Percentiles rank a stretch among this genome's conserved stretches.
Evolutionary conservation across 53 echinoderm and acorn worm genomes (phyloP).

Genomic region (Echinometra lucunter): DNA sequence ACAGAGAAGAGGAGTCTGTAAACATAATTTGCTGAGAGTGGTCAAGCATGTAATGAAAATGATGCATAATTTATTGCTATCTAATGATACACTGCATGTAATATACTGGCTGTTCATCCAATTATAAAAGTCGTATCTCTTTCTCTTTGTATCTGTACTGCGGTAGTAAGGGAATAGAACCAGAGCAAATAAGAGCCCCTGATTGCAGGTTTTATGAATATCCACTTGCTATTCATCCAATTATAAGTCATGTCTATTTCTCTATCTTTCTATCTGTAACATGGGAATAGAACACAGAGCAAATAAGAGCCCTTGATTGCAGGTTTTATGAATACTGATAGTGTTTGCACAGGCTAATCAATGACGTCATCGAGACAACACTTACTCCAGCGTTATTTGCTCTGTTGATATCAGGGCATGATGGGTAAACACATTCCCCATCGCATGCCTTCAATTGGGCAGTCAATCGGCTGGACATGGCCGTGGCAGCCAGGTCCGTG

Average conservation of each 20-base stretch:
- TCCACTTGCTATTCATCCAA: neutral
- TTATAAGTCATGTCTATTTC: constrained; percentile 1
- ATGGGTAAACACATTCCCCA: constrained; percentile 55
- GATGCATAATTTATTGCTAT: constrained; percentile 20
- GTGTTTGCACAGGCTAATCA: constrained; percentile 68
- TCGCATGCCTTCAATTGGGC: neutral
- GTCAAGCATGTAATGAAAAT: constrained; percentile 29
- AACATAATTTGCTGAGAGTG: neutral
- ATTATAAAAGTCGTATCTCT: constrained; percentile 17
- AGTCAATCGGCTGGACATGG: constrained; percentile 8
- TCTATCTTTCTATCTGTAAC: neutral
- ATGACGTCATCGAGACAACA: constrained; percentile 51
- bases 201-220: constrained; percentile 62
- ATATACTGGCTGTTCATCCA: neutral
- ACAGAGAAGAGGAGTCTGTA: too few relatives aligned
- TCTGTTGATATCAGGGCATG: constrained; percentile 57
- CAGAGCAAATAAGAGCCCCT: constrained; percentile 11
- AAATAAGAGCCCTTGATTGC: constrained; percentile 48
- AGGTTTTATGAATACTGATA: constrained; percentile 62
- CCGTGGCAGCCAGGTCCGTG: neutral
- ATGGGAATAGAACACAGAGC: constrained; percentile 31
- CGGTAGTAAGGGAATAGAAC: constrained; percentile 19
- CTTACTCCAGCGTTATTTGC: constrained; percentile 48
- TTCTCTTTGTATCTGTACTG: neutral
- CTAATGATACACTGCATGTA: constrained; percentile 15